Conservation (phyloP, 1,140 invertebrate species). For the Achroia grisella region DNA sequence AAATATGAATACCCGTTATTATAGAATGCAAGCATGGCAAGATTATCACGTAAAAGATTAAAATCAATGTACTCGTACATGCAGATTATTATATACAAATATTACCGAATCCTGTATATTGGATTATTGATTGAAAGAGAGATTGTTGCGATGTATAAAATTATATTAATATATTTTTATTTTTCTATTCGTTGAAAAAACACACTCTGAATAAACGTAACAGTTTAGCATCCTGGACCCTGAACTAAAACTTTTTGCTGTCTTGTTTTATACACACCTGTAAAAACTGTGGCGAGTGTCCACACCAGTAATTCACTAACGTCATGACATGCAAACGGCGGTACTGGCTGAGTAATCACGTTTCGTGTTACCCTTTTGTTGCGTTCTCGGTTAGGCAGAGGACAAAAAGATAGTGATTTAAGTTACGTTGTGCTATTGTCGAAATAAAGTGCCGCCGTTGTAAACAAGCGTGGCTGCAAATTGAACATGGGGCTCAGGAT, state of each 20-base stretch:
- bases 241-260: slow-evolving; percentile 43
- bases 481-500: slow-evolving; percentile 3
- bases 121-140: too few species aligned
- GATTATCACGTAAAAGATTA: too few species aligned
- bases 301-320: slow-evolving; percentile 47
- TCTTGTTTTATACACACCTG: slow-evolving; percentile 45
- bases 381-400: slow-evolving; percentile 17
- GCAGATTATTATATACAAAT: too few species aligned
- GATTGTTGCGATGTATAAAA: too few species aligned
- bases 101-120: too few species aligned
- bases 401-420: slow-evolving; percentile 51
- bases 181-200: too few species aligned
- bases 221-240: neutral
- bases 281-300: slow-evolving; percentile 33
- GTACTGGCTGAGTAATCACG: slow-evolving; percentile 49
- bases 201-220: too few species aligned
- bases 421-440: slow-evolving; percentile 20
- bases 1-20: too few species aligned
- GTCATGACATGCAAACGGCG: slow-evolving; percentile 51
- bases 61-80: too few species aligned
- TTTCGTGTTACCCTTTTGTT: slow-evolving; percentile 53
- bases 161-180: too few species aligned
- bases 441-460: slow-evolving; percentile 13
- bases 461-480: slow-evolving; percentile 1
- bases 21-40: too few species aligned